Evolutionary conservation across 30 jellyfish, hydroid and myxozoan species (phyloP).

Genomic region (Hydractinia echinata): DNA sequence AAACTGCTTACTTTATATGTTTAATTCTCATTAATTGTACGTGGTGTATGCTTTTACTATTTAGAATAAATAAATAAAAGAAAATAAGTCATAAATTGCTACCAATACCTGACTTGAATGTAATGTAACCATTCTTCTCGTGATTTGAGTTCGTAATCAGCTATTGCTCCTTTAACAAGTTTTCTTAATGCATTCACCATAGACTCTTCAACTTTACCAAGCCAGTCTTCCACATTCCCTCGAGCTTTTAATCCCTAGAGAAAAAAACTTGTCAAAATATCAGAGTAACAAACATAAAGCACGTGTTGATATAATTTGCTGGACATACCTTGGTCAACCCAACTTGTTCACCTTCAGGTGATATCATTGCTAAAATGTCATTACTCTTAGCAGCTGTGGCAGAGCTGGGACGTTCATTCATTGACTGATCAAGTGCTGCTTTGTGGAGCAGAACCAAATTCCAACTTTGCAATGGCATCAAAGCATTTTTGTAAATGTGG

Average conservation of each 20-base stretch:
- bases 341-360: conserved; percentile 98
- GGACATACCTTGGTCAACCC: conserved; percentile 76
- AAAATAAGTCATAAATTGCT: neutral
- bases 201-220: conserved; percentile 95
- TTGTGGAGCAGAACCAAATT: conserved; percentile 78
- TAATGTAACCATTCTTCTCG: conserved; percentile 88
- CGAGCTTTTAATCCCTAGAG: conserved; percentile 91
- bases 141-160: conserved; percentile 75
- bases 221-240: conserved; percentile 99
- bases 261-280: neutral
- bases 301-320: too few relatives aligned
- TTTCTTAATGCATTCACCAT: conserved; percentile 87
- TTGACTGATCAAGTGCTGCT: conserved; percentile 47
- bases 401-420: conserved; percentile 40
- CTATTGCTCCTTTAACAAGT: conserved; percentile 65
- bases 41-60: too few relatives aligned
- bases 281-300: too few relatives aligned
- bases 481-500: conserved; percentile 98
- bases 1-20: neutral
- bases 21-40: neutral
- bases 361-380: conserved; percentile 88
- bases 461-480: conserved; percentile 92
- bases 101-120: conserved; percentile 84
- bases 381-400: conserved; percentile 63
- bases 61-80: too few relatives aligned